Percentiles rank a stretch among this genome's conserved stretches.
These are phyloP conservation scores for Allygus modestus DNA, from an alignment of 2,888 invertebrate species.

Conservation along the genomic window DNA sequence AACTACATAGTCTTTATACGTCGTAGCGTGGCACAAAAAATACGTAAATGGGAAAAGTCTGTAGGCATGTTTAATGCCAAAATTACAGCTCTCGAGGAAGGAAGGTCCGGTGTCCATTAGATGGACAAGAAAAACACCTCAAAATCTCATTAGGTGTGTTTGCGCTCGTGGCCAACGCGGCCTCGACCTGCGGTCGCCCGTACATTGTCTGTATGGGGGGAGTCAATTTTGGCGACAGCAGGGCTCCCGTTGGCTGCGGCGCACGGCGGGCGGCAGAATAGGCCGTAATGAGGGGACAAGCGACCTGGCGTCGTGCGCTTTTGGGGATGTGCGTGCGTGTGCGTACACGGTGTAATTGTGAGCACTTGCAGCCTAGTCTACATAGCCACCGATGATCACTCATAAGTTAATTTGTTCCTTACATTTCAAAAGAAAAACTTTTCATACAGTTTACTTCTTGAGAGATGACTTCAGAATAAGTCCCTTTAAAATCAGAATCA, in stretches of 20 bases:
- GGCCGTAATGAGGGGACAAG: not conserved
- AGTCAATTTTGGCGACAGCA: constrained; percentile 33
- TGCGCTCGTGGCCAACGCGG: constrained; percentile 25
- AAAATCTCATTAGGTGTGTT: constrained; percentile 39
- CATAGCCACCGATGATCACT: too few relatives aligned
- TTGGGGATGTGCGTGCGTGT: too few relatives aligned
- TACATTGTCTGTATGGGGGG: constrained; percentile 35
- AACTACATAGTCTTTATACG: not conserved
- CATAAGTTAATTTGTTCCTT: too few relatives aligned
- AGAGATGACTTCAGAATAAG: too few relatives aligned
- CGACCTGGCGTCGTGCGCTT: not conserved
- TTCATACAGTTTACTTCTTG: too few relatives aligned
- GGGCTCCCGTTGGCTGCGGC: constrained; percentile 9
- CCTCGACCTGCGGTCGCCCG: constrained; percentile 28
- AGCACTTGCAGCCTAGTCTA: too few relatives aligned
- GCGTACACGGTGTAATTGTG: too few relatives aligned
- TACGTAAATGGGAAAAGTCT: not conserved
- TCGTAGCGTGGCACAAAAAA: not conserved
- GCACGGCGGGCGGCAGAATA: not conserved
- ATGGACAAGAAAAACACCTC: constrained; percentile 39
- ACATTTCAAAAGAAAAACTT: too few relatives aligned
- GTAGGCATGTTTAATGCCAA: constrained; percentile 1
- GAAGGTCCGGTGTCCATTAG: not conserved
- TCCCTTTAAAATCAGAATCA: too few relatives aligned
- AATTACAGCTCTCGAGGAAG: constrained; percentile 5